Base-by-base conservation (phyloP, 1,140 invertebrate species). In the Zaprionus kolodkinae region DNA sequence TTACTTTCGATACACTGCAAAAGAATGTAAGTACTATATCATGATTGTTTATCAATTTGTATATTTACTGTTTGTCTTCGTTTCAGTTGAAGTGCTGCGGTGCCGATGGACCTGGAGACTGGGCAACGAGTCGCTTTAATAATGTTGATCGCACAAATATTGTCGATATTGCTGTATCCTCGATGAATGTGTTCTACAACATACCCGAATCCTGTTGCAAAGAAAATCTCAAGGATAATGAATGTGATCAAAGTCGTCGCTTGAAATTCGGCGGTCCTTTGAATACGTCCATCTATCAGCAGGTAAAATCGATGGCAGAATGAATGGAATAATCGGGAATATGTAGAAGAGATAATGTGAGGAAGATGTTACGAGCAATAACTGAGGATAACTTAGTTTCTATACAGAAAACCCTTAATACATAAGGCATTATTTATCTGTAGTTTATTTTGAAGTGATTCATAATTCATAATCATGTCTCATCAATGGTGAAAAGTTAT, bases 1-100 rank as follows among this genome's bases (percentile, higher is more conserved):
- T 93, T 33, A 94, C 95, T n/a, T 95, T 96, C 76, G 96, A 97
- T 92, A 92, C 94, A 25, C 94, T 96, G 76, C 96, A 97, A 91
- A 92, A 92, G 77, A 94, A 94, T 77, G 95, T 95, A 93, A 81
- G 50, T 91, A 76, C 61, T 72, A 76, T 4, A n/a, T 36, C 4
- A 13, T 10, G 27, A 9, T 30, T 55, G 27, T 33, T 21, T 30
- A 7, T 17, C 12, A 52, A 66, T 15, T 15, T 45, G 45, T 50
- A n/a, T 43, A 48, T 13, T 36, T n/a, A 56, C 43, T 45, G 6
- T 35, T 40, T 69, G 92, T 93, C 11, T 35, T 40, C 25, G 56
- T 35, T 94, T 4, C 88, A 95, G 93, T 92, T 96, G 25, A 92
- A 94, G 69, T 97, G 96, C 83, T 97, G 96, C 86, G 96, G 96